Evolutionary conservation across 2,888 invertebrate species (phyloP), one percentile per base, ranked within the genome.

Genomic region (Agrenia bidenticulata): DNA sequence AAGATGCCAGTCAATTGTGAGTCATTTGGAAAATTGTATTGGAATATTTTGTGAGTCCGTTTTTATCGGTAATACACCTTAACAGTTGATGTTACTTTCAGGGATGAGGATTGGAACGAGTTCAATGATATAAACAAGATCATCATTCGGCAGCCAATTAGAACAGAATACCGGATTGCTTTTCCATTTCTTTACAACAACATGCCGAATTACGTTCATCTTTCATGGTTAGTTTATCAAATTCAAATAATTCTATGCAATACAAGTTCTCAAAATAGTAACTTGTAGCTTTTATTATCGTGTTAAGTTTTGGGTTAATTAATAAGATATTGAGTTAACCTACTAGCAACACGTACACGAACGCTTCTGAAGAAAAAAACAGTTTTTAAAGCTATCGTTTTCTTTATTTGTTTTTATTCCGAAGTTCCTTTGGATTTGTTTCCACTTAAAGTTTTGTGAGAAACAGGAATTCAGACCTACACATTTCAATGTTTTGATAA

Each of bases 41-140:
- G 15, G 15, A 15, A 39, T 39, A 39, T 15, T 39, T 39, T 39
- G 9, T 11, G 50, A 17, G 17, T 49, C 17, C 17, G 19, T 49
- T 7, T 49, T 49, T 49, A 49, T 13, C 9, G 50, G 39, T 9
- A 15, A 39, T n/a, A n/a, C n/a, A n/a, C n/a, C n/a, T n/a, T 32
- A 32, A 32, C 5, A 32, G 11, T 7, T 32, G 32, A 4, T 32
- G 4, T 32, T 32, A 11, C 4, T 32, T 32, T 7, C 77, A 90
- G 94, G 1, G 99, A 99, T 83, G 99, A 99, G 82, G 99, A 99
- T 80, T 99, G 99, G 99, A 99, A 99, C 82, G 99, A 99, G 82
- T 99, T 99, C 79, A 99, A 99, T 83, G 99, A 99, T 79, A 99
- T 99, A 76, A 99, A 99, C 81, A 99, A 99, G 83, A 98, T 99